Conservation (phyloP, 2,113 vertebrate species). For the Cyprinodon tularosa region DNA sequence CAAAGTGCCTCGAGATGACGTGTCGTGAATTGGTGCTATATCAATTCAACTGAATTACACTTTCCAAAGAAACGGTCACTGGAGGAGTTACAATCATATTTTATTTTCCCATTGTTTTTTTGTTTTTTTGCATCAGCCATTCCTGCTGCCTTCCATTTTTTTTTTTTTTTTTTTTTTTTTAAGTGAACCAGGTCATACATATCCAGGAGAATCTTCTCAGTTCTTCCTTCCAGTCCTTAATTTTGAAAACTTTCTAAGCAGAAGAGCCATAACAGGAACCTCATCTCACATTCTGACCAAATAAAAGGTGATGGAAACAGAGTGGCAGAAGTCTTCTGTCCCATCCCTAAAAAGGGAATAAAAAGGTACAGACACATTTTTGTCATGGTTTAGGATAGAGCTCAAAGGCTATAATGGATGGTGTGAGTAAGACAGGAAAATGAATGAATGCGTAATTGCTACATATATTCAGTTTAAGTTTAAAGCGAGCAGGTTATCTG, state of each 20-base stretch:
- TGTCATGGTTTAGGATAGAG: conserved; percentile 62
- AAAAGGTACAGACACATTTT: conserved; percentile 58
- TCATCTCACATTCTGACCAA: conserved; percentile 42
- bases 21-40: too few species aligned
- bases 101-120: conserved; percentile 39
- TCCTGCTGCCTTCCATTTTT: conserved; percentile 21
- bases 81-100: conserved; percentile 13
- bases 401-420: conserved; percentile 54
- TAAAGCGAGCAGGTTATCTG: neutral
- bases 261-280: conserved; percentile 65
- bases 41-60: too few species aligned
- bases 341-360: conserved; percentile 68
- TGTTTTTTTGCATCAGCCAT: conserved; percentile 25
- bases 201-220: conserved; percentile 47
- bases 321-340: conserved; percentile 46
- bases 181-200: conserved; percentile 14
- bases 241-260: conserved; percentile 63
- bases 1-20: too few species aligned
- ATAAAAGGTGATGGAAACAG: conserved; percentile 22
- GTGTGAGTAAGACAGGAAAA: conserved; percentile 36
- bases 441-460: conserved; percentile 15
- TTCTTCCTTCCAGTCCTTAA: conserved; percentile 54
- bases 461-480: too few species aligned
- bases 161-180: conserved; percentile 25
- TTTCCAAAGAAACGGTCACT: conserved; percentile 9